These are phyloP conservation scores for Drosophila ercepeae DNA, from an alignment of 1,140 invertebrate genomes.

Conservation along the genomic window DNA sequence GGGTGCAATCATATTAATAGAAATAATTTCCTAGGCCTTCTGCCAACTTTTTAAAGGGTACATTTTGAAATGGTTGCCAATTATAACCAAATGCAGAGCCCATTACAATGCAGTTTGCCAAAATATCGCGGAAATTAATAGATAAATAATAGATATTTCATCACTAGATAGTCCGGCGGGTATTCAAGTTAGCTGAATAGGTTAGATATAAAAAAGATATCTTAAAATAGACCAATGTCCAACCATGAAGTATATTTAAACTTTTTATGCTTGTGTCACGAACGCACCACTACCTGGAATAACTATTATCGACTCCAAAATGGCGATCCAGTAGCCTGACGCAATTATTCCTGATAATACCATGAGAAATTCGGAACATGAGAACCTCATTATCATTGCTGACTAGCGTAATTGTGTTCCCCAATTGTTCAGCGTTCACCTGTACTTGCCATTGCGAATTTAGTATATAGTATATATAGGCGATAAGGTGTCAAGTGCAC, in stretches of 20 bases:
- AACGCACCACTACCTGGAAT: slow-evolving; percentile 23
- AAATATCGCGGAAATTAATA: not conserved
- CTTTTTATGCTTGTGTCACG: too few relatives aligned
- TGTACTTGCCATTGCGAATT: slow-evolving; percentile 30
- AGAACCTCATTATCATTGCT: not conserved
- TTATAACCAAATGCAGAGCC: too few relatives aligned
- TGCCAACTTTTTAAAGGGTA: not conserved
- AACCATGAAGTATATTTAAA: not conserved
- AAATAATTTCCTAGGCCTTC: not conserved
- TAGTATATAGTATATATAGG: slow-evolving; percentile 4
- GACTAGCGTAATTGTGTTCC: not conserved
- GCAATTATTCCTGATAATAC: slow-evolving; percentile 9
- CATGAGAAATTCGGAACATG: not conserved
- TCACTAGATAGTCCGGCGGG: not conserved
- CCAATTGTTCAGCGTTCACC: slow-evolving; percentile 10
- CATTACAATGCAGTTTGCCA: too few relatives aligned
- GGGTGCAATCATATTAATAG: not conserved
- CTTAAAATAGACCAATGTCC: too few relatives aligned
- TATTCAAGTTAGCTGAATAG: not conserved
- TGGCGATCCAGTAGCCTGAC: slow-evolving; percentile 15
- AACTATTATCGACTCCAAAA: slow-evolving; percentile 14
- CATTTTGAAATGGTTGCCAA: not conserved
- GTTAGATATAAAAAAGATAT: slow-evolving; percentile 13
- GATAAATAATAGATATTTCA: not conserved
- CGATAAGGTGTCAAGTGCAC: slow-evolving; percentile 22